Percentiles rank a stretch among this genome's conserved stretches.
These are phyloP conservation scores for Heliocidaris tuberculata DNA, from an alignment of 35 echinoderm and acorn worm genomes.

Conservation along the genomic window DNA sequence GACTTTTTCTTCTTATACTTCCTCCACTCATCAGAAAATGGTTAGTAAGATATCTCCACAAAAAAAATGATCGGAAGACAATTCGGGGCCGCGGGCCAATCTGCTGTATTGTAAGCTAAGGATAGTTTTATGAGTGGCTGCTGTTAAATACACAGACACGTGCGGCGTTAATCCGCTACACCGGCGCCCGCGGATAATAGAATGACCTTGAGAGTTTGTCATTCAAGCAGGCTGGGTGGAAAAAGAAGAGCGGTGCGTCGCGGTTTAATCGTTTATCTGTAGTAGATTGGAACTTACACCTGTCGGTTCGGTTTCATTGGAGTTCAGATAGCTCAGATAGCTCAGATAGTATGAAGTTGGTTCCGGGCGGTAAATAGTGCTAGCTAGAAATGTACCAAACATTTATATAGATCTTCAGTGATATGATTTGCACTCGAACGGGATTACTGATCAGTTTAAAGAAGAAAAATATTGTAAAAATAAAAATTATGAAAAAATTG, in stretches of 20 bases:
- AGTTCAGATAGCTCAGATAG: too few relatives aligned
- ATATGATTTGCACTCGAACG: too few relatives aligned
- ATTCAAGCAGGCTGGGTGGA: not conserved
- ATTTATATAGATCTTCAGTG: not conserved
- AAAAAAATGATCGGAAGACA: not conserved
- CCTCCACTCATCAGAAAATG: not conserved
- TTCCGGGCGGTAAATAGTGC: not conserved
- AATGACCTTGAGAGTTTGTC: not conserved
- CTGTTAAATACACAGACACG: not conserved
- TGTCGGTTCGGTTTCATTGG: not conserved
- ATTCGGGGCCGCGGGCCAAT: not conserved
- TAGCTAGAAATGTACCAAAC: not conserved
- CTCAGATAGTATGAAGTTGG: not conserved
- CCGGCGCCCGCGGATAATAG: not conserved
- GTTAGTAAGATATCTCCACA: not conserved
- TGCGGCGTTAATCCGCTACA: not conserved
- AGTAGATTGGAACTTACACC: constrained; percentile 1
- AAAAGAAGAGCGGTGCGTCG: not conserved
- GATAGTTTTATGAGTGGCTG: not conserved
- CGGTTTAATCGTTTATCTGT: not conserved
- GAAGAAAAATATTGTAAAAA: too few relatives aligned
- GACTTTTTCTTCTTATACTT: not conserved
- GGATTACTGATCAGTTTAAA: too few relatives aligned
- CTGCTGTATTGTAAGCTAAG: not conserved
- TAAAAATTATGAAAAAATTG: too few relatives aligned